Evolutionary conservation across 2,888 invertebrate genomes (phyloP).

Genomic region (Drosophila kuntzei): DNA sequence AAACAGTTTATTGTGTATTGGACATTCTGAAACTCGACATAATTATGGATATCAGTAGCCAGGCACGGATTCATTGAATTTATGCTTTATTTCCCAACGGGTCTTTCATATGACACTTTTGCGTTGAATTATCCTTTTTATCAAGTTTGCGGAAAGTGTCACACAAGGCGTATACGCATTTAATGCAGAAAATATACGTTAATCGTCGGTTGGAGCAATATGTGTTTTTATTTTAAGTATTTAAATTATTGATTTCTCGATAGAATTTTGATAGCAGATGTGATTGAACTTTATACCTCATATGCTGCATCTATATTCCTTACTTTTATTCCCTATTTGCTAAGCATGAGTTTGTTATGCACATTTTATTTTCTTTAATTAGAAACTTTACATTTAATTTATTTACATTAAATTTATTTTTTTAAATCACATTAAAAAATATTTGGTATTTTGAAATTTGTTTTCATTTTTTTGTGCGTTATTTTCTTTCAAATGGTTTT

Average conservation of each 20-base stretch:
- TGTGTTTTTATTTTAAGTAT: background rate
- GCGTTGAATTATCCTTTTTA: conserved; percentile 23
- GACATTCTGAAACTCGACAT: conserved; percentile 7
- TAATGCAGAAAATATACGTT: conserved; percentile 6
- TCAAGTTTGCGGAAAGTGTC: conserved; percentile 9
- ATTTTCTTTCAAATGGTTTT: background rate
- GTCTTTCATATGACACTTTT: conserved; percentile 1
- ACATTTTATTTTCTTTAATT: background rate
- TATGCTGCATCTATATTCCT: background rate
- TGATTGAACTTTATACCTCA: background rate
- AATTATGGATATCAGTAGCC: conserved; percentile 21
- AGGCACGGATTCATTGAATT: conserved; percentile 17
- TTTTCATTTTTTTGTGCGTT: background rate
- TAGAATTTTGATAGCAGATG: background rate
- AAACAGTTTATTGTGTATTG: conserved; percentile 2
- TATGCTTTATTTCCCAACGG: conserved; percentile 18
- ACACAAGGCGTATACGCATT: conserved; percentile 12
- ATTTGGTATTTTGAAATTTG: background rate
- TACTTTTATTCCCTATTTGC: background rate
- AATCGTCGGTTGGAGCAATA: background rate
- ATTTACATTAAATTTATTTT: background rate
- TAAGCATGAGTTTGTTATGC: background rate
- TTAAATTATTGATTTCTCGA: background rate
- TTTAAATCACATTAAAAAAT: background rate
- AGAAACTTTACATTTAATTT: background rate